A percentile compares a stretch with the other conserved stretches of the same genome.
These are phyloP conservation scores for Netelia melanura DNA, from an alignment of 2,888 invertebrate genomes.

Conservation along the genomic window DNA sequence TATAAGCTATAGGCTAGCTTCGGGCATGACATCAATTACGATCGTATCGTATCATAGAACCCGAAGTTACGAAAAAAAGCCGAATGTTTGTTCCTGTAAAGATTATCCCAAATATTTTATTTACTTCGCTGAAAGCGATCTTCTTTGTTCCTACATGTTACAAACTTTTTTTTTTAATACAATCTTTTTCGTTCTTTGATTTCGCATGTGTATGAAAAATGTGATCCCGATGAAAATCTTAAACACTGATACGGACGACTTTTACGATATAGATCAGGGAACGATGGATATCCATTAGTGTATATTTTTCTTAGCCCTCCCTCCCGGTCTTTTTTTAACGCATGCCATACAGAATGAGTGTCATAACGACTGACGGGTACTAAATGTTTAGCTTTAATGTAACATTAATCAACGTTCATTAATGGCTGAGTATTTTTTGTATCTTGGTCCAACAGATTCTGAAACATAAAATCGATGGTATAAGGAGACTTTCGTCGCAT, in stretches of 20 bases:
- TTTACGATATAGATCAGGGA: constrained; percentile 32
- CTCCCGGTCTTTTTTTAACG: constrained; percentile 13
- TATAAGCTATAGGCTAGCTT: constrained; percentile 47
- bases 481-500: constrained; percentile 98
- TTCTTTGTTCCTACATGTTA: not conserved
- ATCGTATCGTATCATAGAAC: constrained; percentile 22
- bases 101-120: constrained; percentile 13
- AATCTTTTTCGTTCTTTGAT: constrained; percentile 2
- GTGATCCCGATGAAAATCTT: constrained; percentile 16
- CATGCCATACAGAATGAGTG: constrained; percentile 56
- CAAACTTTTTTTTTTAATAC: not conserved
- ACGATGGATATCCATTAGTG: not conserved
- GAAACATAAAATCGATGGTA: constrained; percentile 97
- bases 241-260: constrained; percentile 3
- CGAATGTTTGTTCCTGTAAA: not conserved
- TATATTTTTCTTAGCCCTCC: constrained; percentile 19
- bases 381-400: constrained; percentile 61
- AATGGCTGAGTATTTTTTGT: constrained; percentile 53
- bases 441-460: constrained; percentile 89
- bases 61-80: constrained; percentile 31
- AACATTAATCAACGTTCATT: constrained; percentile 23
- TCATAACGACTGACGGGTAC: constrained; percentile 35
- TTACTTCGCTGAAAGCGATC: constrained; percentile 4
- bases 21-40: constrained; percentile 44
- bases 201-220: constrained; percentile 41